Conservation (phyloP, 2,888 invertebrate species). For the Troilus luridus region DNA sequence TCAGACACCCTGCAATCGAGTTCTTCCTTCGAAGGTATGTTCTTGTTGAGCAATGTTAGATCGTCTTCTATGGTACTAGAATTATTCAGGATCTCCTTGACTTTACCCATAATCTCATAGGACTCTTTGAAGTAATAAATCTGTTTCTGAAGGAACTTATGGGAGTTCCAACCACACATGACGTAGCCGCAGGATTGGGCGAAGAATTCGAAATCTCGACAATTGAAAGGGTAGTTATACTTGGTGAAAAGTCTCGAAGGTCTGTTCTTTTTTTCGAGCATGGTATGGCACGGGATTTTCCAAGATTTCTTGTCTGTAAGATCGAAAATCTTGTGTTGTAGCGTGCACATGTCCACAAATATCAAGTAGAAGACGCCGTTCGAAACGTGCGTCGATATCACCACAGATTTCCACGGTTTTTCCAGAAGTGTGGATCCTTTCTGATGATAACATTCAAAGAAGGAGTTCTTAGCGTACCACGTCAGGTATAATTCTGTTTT, state of each 20-base stretch:
- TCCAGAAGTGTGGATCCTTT: neutral
- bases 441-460: neutral
- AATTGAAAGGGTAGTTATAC: neutral
- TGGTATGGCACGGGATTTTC: neutral
- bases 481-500: neutral
- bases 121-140: neutral
- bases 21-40: neutral
- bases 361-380: neutral
- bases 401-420: neutral
- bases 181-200: neutral
- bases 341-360: slow-evolving; percentile 19
- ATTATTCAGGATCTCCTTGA: neutral
- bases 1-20: neutral
- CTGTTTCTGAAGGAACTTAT: slow-evolving; percentile 6
- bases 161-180: neutral
- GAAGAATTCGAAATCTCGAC: neutral
- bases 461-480: neutral
- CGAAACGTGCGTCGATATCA: neutral
- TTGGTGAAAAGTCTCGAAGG: neutral
- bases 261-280: neutral
- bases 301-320: neutral
- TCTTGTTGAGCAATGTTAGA: neutral
- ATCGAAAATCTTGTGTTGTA: neutral
- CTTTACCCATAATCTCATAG: neutral
- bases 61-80: neutral